Evolutionary conservation across 1,140 invertebrate genomes (phyloP).

Genomic region (Bombus polaris): DNA sequence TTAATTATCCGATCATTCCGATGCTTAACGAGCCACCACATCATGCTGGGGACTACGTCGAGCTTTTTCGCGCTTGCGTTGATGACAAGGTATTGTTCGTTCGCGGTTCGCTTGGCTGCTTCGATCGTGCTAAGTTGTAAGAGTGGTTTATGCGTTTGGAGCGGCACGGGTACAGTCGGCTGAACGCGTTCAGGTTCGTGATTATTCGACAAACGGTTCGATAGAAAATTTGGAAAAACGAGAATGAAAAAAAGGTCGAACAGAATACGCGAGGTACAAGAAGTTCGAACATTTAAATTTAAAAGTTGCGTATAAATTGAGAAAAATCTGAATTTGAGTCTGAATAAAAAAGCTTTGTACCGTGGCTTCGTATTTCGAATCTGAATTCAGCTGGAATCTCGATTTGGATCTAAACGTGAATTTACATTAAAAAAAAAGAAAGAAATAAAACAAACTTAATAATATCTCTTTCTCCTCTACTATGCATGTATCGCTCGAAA

Average conservation of each 20-base stretch:
- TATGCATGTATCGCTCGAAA: no score
- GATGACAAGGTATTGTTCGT: constrained; percentile 22
- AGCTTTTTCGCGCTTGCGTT: constrained; percentile 15
- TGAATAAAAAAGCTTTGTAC: background rate
- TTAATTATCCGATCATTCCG: constrained; percentile 80
- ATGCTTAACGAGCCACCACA: constrained; percentile 68
- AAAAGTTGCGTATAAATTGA: no score
- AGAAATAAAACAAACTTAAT: background rate
- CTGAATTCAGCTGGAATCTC: background rate
- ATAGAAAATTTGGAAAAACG: background rate
- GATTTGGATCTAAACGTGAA: background rate
- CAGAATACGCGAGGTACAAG: no score
- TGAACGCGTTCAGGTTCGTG: background rate
- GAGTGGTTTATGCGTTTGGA: background rate
- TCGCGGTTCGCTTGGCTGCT: background rate
- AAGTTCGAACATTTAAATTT: no score
- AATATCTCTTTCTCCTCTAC: background rate
- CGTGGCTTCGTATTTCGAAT: background rate
- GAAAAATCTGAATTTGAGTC: background rate
- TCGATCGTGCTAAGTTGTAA: background rate
- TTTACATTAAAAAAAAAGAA: no score
- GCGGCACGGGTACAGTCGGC: background rate
- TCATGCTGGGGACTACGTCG: background rate
- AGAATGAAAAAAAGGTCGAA: no score
- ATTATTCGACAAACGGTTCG: background rate